phyloP scores from a whole-genome alignment of 2,888 invertebrate species.

The Spialia ferax region DNA sequence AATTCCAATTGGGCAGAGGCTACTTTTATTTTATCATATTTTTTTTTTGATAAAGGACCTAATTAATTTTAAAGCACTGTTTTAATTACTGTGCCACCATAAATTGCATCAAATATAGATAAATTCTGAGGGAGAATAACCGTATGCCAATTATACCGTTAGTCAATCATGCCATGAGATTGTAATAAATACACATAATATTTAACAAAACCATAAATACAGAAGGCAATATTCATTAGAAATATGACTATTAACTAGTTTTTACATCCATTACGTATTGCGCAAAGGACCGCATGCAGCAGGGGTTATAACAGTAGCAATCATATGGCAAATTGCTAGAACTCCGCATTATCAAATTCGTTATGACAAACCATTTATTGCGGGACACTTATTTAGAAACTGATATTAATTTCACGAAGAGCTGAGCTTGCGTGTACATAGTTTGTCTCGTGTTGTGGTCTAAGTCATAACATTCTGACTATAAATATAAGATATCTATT shows the following conservation, averaged over 20 bases:
- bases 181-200: too few species aligned
- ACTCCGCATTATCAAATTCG: conserved; percentile 48
- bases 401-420: conserved; percentile 78
- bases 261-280: neutral
- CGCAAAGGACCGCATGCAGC: neutral
- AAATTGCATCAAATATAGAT: too few species aligned
- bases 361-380: conserved; percentile 65
- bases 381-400: conserved; percentile 76
- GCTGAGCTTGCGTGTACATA: conserved; percentile 71
- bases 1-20: too few species aligned
- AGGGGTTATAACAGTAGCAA: conserved; percentile 3
- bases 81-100: too few species aligned
- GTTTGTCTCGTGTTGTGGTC: conserved; percentile 46
- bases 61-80: too few species aligned
- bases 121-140: too few species aligned
- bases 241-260: neutral
- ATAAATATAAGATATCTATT: neutral
- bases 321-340: conserved; percentile 38
- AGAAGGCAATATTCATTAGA: neutral
- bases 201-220: neutral
- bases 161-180: too few species aligned
- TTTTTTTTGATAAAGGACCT: too few species aligned
- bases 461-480: conserved; percentile 2
- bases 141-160: neutral
- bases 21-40: too few species aligned